Conservation (phyloP, 2,797 vertebrate species). For the Natrix natrix region DNA sequence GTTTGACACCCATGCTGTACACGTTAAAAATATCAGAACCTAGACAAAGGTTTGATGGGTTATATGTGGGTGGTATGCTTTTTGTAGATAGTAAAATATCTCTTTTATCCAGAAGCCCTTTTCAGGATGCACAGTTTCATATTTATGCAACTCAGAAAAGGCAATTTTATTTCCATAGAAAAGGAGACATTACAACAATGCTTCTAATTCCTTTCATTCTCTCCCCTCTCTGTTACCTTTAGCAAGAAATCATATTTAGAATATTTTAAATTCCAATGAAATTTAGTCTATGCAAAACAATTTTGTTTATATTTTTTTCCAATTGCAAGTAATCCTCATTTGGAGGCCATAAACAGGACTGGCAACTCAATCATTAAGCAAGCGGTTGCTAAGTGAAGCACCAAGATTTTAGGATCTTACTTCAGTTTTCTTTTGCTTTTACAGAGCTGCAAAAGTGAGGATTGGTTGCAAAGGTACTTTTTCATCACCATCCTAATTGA, state of each 20-base stretch:
- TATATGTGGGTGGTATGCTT: neutral
- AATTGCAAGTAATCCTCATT: neutral
- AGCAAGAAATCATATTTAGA: slow-evolving; percentile 10
- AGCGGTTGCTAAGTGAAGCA: neutral
- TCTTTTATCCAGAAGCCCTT: neutral
- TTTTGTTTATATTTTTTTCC: slow-evolving; percentile 34
- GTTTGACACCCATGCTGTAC: no score
- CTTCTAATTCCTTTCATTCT: slow-evolving; percentile 38
- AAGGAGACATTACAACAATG: neutral
- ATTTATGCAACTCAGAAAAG: slow-evolving; percentile 37
- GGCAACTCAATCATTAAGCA: neutral
- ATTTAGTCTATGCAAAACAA: slow-evolving; percentile 12
- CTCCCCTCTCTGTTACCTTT: neutral
- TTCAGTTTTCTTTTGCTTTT: neutral
- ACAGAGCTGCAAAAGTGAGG: neutral
- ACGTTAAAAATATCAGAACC: neutral
- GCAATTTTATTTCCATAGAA: slow-evolving; percentile 39
- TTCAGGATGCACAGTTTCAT: slow-evolving; percentile 1
- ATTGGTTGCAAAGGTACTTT: neutral
- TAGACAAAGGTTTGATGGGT: no score
- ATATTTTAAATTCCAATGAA: neutral
- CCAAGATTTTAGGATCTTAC: neutral
- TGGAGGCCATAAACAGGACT: neutral
- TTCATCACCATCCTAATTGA: neutral
- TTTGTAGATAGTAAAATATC: neutral